Evolutionary conservation across 1,140 invertebrate species (phyloP).

Genomic region (Heterodera carotae): DNA sequence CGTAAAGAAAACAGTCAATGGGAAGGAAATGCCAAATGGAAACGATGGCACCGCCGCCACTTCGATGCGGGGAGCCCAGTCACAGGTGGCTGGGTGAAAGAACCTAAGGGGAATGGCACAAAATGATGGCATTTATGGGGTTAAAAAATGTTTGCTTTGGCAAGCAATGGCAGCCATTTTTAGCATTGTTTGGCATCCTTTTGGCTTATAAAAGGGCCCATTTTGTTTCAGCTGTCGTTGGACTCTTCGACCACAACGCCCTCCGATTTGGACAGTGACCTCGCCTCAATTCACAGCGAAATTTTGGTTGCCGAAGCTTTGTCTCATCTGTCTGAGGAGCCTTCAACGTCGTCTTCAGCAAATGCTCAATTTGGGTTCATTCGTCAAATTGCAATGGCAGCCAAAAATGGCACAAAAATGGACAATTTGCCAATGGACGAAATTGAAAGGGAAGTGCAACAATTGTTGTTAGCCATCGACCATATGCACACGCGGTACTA

Average conservation of each 20-base stretch:
- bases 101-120: too few relatives aligned
- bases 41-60: too few relatives aligned
- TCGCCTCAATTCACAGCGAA: conserved; percentile 45
- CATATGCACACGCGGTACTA: conserved; percentile 24
- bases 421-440: conserved; percentile 17
- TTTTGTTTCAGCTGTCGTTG: conserved; percentile 20
- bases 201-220: too few relatives aligned
- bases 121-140: too few relatives aligned
- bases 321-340: background rate
- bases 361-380: background rate
- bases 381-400: conserved; percentile 6
- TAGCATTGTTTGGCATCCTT: too few relatives aligned
- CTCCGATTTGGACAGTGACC: conserved; percentile 39
- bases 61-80: background rate
- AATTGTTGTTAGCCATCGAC: conserved; percentile 5
- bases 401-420: background rate
- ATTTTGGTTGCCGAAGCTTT: conserved; percentile 35
- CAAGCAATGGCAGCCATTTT: too few relatives aligned
- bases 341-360: background rate
- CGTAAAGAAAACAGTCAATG: conserved; percentile 18
- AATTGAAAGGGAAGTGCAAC: conserved; percentile 31
- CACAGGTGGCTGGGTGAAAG: background rate
- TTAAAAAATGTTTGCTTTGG: too few relatives aligned
- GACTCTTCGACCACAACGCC: conserved; percentile 29
- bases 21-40: background rate